phyloP scores from a whole-genome alignment of 2,888 invertebrate genomes.

The Lordiphosa fenestrarum region DNA sequence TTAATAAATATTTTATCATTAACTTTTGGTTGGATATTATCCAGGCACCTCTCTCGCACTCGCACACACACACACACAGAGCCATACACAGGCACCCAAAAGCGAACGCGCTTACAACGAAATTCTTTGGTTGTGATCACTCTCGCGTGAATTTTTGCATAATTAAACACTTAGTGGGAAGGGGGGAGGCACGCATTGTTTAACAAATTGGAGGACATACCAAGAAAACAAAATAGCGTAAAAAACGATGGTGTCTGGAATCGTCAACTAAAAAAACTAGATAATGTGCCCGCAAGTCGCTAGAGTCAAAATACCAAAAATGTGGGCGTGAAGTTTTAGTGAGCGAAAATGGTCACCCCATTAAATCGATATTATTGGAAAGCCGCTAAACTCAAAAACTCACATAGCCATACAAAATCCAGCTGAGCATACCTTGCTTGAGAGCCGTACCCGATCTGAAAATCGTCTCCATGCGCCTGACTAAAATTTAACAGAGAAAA shows the following conservation, averaged over 20 bases:
- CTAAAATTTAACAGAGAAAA: slow-evolving; percentile 8
- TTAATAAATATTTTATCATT: slow-evolving; percentile 59
- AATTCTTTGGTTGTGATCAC: slow-evolving; percentile 56
- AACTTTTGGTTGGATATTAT: slow-evolving; percentile 14
- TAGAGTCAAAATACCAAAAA: no score
- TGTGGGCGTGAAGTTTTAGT: no score
- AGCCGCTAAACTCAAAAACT: slow-evolving; percentile 5
- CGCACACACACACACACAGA: slow-evolving; percentile 11
- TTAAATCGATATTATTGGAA: background rate
- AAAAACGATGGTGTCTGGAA: slow-evolving; percentile 63
- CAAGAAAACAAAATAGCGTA: slow-evolving; percentile 72
- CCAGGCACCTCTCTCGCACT: slow-evolving; percentile 38
- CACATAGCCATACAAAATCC: slow-evolving; percentile 4
- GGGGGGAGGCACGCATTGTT: background rate
- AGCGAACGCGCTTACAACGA: slow-evolving; percentile 23
- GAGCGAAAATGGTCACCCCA: no score
- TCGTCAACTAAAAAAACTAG: slow-evolving; percentile 62
- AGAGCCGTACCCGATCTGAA: background rate
- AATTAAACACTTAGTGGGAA: slow-evolving; percentile 2
- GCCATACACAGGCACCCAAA: slow-evolving; percentile 1
- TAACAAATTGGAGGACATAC: slow-evolving; percentile 39
- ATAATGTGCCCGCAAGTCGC: background rate
- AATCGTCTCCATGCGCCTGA: slow-evolving; percentile 8
- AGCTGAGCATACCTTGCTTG: background rate
- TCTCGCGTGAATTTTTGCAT: slow-evolving; percentile 15